Conservation (phyloP, 2,113 vertebrate species). For the Apteryx owenii region DNA sequence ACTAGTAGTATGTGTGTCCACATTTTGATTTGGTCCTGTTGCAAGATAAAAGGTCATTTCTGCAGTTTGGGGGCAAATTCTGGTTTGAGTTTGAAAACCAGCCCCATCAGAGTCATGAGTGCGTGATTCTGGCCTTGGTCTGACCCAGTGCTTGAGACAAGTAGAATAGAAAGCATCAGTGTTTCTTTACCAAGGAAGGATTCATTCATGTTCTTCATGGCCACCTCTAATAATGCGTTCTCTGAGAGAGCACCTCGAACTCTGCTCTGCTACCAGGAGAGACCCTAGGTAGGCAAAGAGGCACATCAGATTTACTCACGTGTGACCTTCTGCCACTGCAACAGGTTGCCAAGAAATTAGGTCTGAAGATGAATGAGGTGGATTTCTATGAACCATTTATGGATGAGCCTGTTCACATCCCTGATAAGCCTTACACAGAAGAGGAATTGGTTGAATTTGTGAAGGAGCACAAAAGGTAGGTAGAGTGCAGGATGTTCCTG, state of each 20-base stretch:
- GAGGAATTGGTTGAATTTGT: slow-evolving; percentile 93
- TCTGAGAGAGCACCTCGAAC: neutral
- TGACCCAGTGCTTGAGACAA: neutral
- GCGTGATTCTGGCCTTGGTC: neutral
- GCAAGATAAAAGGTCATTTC: neutral
- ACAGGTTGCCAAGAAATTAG: slow-evolving; percentile 95
- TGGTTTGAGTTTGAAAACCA: neutral
- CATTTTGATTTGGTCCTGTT: neutral
- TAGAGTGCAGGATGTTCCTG: neutral
- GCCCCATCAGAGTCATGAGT: neutral
- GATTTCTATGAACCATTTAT: slow-evolving; percentile 98
- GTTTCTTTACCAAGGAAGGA: neutral
- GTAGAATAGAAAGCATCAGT: neutral
- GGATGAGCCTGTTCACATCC: slow-evolving; percentile 91
- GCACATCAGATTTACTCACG: neutral
- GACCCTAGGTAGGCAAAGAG: neutral
- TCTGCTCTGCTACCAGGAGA: neutral
- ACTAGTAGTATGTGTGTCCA: neutral
- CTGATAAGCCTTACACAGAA: slow-evolving; percentile 90
- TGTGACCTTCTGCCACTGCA: slow-evolving; percentile 2
- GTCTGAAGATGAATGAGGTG: slow-evolving; percentile 95
- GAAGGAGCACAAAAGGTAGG: slow-evolving; percentile 88
- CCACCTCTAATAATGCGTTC: neutral
- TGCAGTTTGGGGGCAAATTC: neutral
- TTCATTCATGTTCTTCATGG: neutral